phyloP scores from a whole-genome alignment of 37 sponge, comb jelly and placozoan species.

The Hexactinellida sp. region DNA sequence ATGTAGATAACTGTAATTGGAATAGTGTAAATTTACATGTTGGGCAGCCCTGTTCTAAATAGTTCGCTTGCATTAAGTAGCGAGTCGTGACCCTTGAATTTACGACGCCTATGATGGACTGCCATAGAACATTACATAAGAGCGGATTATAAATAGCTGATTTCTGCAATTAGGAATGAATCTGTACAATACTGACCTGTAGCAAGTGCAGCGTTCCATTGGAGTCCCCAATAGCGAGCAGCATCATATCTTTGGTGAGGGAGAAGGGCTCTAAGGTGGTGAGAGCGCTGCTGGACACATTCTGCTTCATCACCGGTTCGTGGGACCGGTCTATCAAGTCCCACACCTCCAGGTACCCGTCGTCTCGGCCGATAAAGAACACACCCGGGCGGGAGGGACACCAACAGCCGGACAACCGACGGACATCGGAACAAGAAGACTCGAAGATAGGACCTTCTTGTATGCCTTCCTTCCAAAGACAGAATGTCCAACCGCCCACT shows the following conservation, averaged over 20 bases:
- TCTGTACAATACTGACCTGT: slow-evolving; percentile 34
- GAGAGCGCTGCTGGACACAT: slow-evolving; percentile 63
- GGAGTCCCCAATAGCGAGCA: slow-evolving; percentile 86
- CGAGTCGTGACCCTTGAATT: no score
- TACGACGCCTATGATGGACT: no score
- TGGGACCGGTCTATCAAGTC: slow-evolving; percentile 95
- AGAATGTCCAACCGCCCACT: slow-evolving; percentile 81
- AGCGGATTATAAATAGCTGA: no score
- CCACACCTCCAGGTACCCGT: slow-evolving; percentile 97
- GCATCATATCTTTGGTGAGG: slow-evolving; percentile 40
- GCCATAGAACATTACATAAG: no score
- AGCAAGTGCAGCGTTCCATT: slow-evolving; percentile 83
- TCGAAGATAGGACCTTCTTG: slow-evolving; percentile 26
- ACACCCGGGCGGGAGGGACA: slow-evolving; percentile 45
- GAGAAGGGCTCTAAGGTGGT: slow-evolving; percentile 52
- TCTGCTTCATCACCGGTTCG: slow-evolving; percentile 72
- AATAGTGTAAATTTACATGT: no score
- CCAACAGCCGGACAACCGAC: not conserved
- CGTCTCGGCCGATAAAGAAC: slow-evolving; percentile 67
- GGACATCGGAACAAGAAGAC: not conserved
- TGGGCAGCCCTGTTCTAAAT: no score
- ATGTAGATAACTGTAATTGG: no score
- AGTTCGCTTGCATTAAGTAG: no score
- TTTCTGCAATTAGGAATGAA: no score
- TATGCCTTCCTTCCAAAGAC: slow-evolving; percentile 81